Evolutionary conservation across 2,113 vertebrate genomes (phyloP), one percentile per base, ranked within the genome.

Genomic region (Vulpes vulpes): DNA sequence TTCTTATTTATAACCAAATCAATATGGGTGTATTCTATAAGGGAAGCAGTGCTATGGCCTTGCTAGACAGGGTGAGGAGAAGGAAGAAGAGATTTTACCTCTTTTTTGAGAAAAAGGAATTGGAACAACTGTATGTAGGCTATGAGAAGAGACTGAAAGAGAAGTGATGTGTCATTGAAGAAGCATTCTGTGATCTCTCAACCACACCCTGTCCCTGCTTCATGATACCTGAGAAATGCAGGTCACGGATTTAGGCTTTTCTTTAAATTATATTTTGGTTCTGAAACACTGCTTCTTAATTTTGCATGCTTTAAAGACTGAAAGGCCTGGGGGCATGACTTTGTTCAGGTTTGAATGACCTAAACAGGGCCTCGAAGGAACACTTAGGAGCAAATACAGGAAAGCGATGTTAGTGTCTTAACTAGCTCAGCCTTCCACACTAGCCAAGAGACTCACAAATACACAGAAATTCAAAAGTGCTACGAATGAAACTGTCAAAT

Each of bases 41-140:
- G 20, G 8, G 22, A 95, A 64, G 51, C 3, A 10, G 2, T 84
- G 23, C 12, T 89, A 25, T 43, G 43, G 7, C 43, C 43, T 43
- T 43, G 12, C 19, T 43, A 8, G 5, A 6, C 25, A 27, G 5
- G 0, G 3, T n/a, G 6, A 38, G 7, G 10, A 8, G 14, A 3
- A 16, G 38, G n/a, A 65, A 35, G 20, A 73, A 76, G 60, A 35
- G 3, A 23, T 17, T 90, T 71, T 14, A 38, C 11, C 7, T 55
- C 15, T 11, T 57, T 49, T 94, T 79, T 86, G n/a, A 74, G 35
- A 69, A 3, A 80, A 71, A 53, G 5, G 1, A 15, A 49, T 20
- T 1, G 30, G n/a, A 69, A 16, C n/a, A 79, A 79, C 23, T 74
- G 1, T 3, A 35, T 67, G 1, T 1, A 53, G 15, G 19, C 3